Conservation (phyloP, 2,888 invertebrate genomes). For the Fissipunctia ypsillon region DNA sequence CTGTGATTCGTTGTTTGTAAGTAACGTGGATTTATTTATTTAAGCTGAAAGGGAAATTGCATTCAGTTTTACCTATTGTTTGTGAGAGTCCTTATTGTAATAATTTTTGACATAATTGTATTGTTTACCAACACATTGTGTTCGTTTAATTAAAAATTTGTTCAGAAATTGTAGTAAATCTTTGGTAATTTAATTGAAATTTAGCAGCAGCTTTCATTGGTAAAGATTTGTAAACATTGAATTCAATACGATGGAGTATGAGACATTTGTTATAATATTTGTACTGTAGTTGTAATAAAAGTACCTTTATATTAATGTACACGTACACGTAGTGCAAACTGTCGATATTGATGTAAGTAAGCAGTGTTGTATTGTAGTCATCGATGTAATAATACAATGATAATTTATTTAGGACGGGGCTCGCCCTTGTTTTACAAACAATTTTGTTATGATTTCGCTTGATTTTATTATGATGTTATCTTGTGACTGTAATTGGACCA, state of each 20-base stretch:
- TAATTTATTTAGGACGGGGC: conserved; percentile 60
- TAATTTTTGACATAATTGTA: conserved; percentile 53
- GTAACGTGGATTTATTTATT: conserved; percentile 81
- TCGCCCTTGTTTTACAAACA: conserved; percentile 61
- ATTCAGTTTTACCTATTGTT: conserved; percentile 63
- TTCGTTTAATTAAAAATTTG: conserved; percentile 43
- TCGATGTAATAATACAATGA: conserved; percentile 68
- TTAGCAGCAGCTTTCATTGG: conserved; percentile 36
- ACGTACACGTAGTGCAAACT: conserved; percentile 75
- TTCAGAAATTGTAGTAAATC: conserved; percentile 20
- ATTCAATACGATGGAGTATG: conserved; percentile 47
- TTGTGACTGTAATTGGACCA: conserved; percentile 82
- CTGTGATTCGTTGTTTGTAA: conserved; percentile 89
- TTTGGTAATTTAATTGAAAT: conserved; percentile 29
- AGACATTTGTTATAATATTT: conserved; percentile 58
- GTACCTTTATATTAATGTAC: conserved; percentile 71
- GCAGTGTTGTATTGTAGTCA: conserved; percentile 73
- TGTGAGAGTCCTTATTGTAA: conserved; percentile 65
- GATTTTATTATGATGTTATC: conserved; percentile 83
- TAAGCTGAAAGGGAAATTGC: conserved; percentile 71
- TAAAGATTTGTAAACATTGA: conserved; percentile 49
- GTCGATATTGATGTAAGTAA: conserved; percentile 79
- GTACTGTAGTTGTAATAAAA: conserved; percentile 70
- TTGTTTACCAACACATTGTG: conserved; percentile 47
- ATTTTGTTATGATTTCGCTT: conserved; percentile 81